Conservation (phyloP, 1,140 invertebrate species). For the Listronotus oregonensis region DNA sequence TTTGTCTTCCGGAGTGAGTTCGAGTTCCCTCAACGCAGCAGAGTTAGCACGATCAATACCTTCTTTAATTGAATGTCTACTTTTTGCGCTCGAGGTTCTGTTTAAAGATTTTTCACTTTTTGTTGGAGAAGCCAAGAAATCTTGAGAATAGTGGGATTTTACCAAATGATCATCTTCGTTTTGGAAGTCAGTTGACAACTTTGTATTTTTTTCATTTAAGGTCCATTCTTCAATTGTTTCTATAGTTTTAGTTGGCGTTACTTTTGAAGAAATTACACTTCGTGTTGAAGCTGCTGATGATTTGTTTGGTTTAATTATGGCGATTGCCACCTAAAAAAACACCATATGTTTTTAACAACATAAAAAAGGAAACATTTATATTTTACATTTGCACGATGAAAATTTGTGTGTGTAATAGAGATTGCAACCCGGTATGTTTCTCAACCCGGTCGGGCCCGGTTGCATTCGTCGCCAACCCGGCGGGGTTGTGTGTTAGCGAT, state of each 20-base stretch:
- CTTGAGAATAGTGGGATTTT: not conserved
- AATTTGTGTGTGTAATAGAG: no score
- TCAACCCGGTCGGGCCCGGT: no score
- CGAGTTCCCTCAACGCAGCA: conserved; percentile 10
- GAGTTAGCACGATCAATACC: conserved; percentile 21
- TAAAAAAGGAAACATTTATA: no score
- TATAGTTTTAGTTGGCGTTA: conserved; percentile 27
- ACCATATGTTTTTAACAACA: no score
- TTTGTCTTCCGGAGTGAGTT: conserved; percentile 15
- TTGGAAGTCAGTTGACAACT: not conserved
- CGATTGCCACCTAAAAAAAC: conserved; percentile 14
- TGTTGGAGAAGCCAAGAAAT: conserved; percentile 1
- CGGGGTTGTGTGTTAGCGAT: no score
- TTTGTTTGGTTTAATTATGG: not conserved
- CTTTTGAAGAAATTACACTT: conserved; percentile 14
- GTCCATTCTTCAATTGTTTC: conserved; percentile 29
- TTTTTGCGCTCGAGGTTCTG: conserved; percentile 16
- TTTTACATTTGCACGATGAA: no score
- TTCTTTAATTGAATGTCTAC: conserved; percentile 27
- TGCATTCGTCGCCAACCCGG: no score
- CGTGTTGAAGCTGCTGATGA: not conserved
- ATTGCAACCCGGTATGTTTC: no score
- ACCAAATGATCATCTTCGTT: not conserved
- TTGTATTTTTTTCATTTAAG: conserved; percentile 22
- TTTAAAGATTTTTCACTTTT: conserved; percentile 8